Evolutionary conservation across 2,113 vertebrate species (phyloP), one percentile per base, ranked within the genome.

Genomic region (Trematomus loennbergii): DNA sequence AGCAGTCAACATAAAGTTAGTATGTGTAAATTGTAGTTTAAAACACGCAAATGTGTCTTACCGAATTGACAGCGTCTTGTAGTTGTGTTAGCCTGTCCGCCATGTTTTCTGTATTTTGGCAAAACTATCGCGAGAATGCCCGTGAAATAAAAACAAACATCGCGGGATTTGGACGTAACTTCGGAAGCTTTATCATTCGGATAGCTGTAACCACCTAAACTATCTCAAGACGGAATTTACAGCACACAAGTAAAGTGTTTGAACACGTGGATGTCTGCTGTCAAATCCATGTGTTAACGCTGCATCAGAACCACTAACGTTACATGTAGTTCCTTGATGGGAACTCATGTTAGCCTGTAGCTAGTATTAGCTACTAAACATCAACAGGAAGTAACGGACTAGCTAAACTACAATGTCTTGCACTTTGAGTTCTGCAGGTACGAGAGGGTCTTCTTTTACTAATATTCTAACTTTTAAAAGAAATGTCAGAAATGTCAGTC

Each of bases 41-140:
- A 64, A 83, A 25, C 46, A 40, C 3, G 4, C 1, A 9, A 45
- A 49, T 13, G 12, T 17, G 0, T 48, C 95, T 93, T 92, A 99
- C 98, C 89, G 97, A 99, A 76, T 99, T 99, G 43, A 98, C 97
- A 0, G 97, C 98, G 49, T 99, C 98, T 76, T 99, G 97, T 2
- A 99, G 89, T 78, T 99, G 98, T 0, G 98, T 99, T 46, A 99
- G 82, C 4, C 97, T 87, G 48, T 99, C 97, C 90, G 97, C 97
- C 98, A 99, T 99, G 0, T 87, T 90, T 85, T 52, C 62, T 71
- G 40, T 84, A 29, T 4, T 22, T 3, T 0, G 6, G 16, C 33
- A 1, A 82, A 59, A 40, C 40, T 71, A 0, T 77, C 90, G 90
- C 87, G 90, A 90, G 81, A 87, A 22, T 69, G 0, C 16, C 4